Evolutionary conservation across 2,797 vertebrate species (phyloP), one percentile per base, ranked within the genome.

Genomic region (Apogon talboti): DNA sequence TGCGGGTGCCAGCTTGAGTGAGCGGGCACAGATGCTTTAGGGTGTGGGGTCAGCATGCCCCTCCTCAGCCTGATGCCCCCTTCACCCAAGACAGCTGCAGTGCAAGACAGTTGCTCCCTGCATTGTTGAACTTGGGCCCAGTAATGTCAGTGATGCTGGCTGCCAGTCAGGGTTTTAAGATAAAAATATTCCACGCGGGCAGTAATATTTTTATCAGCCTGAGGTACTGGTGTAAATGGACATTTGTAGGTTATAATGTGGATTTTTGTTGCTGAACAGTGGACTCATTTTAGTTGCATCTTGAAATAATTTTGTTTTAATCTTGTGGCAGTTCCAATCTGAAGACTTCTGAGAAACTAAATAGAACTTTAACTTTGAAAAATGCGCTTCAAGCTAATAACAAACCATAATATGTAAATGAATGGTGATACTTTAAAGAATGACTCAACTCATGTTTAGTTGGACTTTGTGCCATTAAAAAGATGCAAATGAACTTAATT

Each of bases 81-180:
- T 51, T 76, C 58, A 64, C 48, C 52, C 61, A 52, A 74, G 88
- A 88, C 92, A 92, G 91, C 91, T 93, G 91, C 83, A 28, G 45
- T 30, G 54, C 51, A 28, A 41, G 47, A 45, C 86, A 87, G 78
- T 67, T 80, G 79, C 66, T 83, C 56, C 62, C 46, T 43, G 63
- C 43, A 11, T 55, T 49, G 71, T 40, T 70, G 63, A 69, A 59
- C 67, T 75, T 60, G 59, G 70, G 78, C 62, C 63, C 43, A 48
- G 79, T 66, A 45, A 57, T 81, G 71, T 64, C 43, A 44, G 2
- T 46, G 44, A 50, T 70, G 55, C 56, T 58, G 45, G 54, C 66
- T 48, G 53, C 37, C n/a, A 28, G 46, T 72, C 53, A 48, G 33
- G 43, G 13, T 24, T 56, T 73, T 50, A 60, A 73, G 72, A 71